A percentile compares a stretch with the other conserved stretches of the same genome.
Evolutionary conservation across 2,797 vertebrate genomes (phyloP).

Genomic region (Nyctalus aviator): DNA sequence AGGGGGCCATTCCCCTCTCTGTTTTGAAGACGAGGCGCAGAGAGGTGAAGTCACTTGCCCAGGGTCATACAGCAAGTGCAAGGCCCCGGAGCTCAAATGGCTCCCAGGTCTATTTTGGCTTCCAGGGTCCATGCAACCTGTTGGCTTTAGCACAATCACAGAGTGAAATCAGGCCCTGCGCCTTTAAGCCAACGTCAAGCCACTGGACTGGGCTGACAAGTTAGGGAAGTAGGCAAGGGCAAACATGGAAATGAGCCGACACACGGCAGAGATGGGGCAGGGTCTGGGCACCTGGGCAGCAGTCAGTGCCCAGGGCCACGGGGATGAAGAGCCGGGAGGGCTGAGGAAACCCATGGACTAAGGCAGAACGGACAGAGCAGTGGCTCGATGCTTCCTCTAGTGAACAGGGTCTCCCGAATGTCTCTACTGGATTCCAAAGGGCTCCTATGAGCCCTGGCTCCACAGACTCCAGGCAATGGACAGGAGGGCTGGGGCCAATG

Average conservation of each 20-base stretch:
- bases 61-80: neutral
- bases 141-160: neutral
- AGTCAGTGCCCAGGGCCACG: neutral
- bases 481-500: neutral
- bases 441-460: neutral
- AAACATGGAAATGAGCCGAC: slow-evolving; percentile 55
- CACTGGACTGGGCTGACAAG: slow-evolving; percentile 3
- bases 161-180: neutral
- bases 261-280: neutral
- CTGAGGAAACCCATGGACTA: neutral
- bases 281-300: neutral
- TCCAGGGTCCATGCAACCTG: neutral
- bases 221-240: neutral
- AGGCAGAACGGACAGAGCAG: accelerated
- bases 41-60: neutral
- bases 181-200: slow-evolving; percentile 22
- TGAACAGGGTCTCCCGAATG: neutral
- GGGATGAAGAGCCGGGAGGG: neutral
- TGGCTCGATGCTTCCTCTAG: neutral
- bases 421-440: neutral
- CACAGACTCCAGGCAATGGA: neutral
- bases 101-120: neutral
- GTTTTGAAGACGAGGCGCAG: neutral
- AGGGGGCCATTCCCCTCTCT: accelerated
- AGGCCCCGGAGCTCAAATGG: neutral